Conservation (phyloP, 2,113 vertebrate genomes). For the Rissa tridactyla region DNA sequence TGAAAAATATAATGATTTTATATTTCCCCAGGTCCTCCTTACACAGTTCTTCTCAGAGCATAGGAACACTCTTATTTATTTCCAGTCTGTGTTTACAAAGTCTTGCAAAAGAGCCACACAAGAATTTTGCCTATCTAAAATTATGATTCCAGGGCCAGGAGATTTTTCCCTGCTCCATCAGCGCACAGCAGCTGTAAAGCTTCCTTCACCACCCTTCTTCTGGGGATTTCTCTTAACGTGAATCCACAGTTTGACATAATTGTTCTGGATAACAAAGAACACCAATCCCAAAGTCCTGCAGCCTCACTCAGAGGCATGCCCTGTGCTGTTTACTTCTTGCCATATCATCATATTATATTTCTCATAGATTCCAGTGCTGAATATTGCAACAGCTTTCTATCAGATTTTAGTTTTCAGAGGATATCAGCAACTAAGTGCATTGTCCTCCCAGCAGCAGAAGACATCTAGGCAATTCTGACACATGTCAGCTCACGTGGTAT, state of each 20-base stretch:
- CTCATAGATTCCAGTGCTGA: background rate
- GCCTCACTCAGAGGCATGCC: background rate
- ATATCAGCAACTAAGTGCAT: background rate
- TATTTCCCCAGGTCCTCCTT: background rate
- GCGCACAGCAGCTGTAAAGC: background rate
- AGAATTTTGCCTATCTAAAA: background rate
- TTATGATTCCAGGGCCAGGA: background rate
- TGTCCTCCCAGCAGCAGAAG: background rate
- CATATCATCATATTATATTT: background rate
- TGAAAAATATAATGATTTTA: constrained; percentile 1
- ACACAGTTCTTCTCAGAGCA: background rate
- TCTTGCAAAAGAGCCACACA: background rate
- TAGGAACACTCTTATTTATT: background rate
- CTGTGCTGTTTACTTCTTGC: background rate
- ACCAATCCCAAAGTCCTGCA: background rate
- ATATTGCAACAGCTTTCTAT: background rate
- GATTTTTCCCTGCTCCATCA: background rate
- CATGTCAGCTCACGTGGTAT: background rate
- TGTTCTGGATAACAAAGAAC: background rate
- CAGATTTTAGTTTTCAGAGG: background rate
- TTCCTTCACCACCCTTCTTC: background rate
- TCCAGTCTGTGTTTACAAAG: background rate
- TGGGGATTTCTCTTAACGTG: background rate
- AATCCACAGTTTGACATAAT: background rate
- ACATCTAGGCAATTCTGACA: background rate